Evolutionary conservation across 2,888 invertebrate species (phyloP).

Genomic region (Synanthedon tipuliformis): DNA sequence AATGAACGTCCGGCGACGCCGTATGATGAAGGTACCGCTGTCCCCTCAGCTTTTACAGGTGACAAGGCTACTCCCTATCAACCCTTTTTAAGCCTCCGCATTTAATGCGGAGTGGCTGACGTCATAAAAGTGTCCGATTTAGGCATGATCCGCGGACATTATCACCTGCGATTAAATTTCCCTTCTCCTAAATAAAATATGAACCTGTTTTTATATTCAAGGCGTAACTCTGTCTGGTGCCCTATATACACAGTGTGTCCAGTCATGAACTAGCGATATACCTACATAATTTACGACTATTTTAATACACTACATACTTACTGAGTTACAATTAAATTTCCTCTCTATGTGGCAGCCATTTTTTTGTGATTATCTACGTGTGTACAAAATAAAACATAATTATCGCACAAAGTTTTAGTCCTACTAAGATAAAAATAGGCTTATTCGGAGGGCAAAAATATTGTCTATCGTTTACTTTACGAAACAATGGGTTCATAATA

Average conservation of each 20-base stretch:
- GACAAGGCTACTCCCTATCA: conserved; percentile 61
- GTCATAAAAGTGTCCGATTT: conserved; percentile 68
- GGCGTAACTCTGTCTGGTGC: not conserved
- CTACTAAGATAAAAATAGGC: no score
- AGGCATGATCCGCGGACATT: conserved; percentile 56
- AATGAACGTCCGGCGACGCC: conserved; percentile 61
- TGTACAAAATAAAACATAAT: no score
- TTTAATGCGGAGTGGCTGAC: conserved; percentile 64
- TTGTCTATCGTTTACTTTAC: no score
- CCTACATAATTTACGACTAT: not conserved
- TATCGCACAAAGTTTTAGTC: no score
- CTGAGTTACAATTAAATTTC: no score
- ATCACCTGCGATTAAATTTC: conserved; percentile 58
- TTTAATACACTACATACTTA: no score
- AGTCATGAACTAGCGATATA: no score
- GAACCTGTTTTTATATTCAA: conserved; percentile 5
- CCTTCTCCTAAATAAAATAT: conserved; percentile 30
- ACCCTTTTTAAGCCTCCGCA: conserved; percentile 68
- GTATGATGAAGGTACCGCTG: conserved; percentile 61
- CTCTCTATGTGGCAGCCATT: no score
- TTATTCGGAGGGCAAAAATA: no score
- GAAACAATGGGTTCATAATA: no score
- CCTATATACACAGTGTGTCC: not conserved
- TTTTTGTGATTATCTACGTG: no score
- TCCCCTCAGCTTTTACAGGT: conserved; percentile 61